Percentiles rank a stretch among this genome's conserved stretches.
phyloP scores from a whole-genome alignment of 2,797 vertebrate species.

The Linurgus olivaceus region DNA sequence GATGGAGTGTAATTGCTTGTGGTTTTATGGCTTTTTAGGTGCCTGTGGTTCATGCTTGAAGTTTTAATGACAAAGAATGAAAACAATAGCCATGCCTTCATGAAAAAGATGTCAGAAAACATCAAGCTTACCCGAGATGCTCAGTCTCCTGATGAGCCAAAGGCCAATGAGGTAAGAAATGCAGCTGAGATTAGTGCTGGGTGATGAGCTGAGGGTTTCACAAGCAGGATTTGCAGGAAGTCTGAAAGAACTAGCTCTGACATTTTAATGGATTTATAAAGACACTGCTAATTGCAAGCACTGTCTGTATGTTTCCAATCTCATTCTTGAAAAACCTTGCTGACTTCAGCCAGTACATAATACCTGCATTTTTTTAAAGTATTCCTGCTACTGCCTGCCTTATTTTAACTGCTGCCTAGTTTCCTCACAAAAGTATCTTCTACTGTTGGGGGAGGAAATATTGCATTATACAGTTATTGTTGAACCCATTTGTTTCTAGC shows the following conservation, averaged over 20 bases:
- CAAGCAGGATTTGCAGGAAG: slow-evolving; percentile 14
- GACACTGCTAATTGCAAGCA: background rate
- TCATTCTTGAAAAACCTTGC: background rate
- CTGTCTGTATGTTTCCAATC: background rate
- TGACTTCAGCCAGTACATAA: background rate
- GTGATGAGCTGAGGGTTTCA: slow-evolving; percentile 3
- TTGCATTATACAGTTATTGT: background rate
- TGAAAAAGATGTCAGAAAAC: slow-evolving; percentile 97
- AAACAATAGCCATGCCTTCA: slow-evolving; percentile 98
- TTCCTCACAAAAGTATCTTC: background rate
- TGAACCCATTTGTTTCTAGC: background rate
- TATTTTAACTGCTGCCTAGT: background rate
- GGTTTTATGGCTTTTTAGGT: slow-evolving; percentile 77
- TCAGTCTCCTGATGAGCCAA: slow-evolving; percentile 93
- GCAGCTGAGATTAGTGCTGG: background rate
- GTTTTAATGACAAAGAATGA: slow-evolving; percentile 99
- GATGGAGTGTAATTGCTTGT: slow-evolving; percentile 8
- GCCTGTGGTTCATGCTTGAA: slow-evolving; percentile 99
- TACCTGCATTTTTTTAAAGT: background rate
- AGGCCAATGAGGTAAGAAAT: slow-evolving; percentile 91
- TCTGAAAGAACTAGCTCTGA: background rate
- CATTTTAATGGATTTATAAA: background rate
- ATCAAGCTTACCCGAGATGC: slow-evolving; percentile 98
- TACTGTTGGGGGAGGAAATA: background rate
- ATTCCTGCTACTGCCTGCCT: background rate